Base-by-base conservation (phyloP, 2,113 vertebrate genomes). In the Cheirogaleus medius region DNA sequence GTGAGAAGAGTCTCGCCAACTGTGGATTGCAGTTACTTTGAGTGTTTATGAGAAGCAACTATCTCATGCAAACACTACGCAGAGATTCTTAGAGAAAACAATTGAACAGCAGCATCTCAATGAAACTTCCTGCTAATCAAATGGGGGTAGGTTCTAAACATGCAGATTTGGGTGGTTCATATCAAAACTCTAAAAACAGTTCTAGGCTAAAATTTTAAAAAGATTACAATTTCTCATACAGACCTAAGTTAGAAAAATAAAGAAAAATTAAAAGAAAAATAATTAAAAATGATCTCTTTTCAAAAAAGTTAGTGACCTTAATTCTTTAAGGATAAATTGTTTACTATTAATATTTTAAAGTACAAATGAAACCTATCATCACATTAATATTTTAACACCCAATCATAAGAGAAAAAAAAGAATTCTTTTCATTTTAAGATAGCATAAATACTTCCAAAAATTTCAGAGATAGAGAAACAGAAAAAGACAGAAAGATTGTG, bases 41-140 rank as follows among this genome's bases (percentile, higher is more conserved):
- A 86, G 14, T 21, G 32, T 34, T 87, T 34, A 5, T 77, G 56
- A 47, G 52, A 78, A 39, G 3, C 25, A 9, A 6, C 39, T 14
- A 8, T 29, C 17, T 8, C 29, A 13, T 69, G 6, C 0, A 73
- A n/a, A 21, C 5, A 25, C 17, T 47, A 18, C 1, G 8, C 1
- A 42, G 32, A 96, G 34, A 87, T 47, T 29, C 37, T 64, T 49
- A 66, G 32, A 66, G 25, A 1, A 17, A 29, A 34, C 8, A 27
- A 73, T 0, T 60, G 9, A 8, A n/a, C 9, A 73, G 13, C 20
- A 42, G 27, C 66, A 20, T 25, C 7, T n/a, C 14, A 47, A 42
- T 14, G 18, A 82, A 66, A 7, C 18, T 12, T 34, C 44, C n/a
- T 29, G 25, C 20, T 83, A 54, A 71, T 47, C 44, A 54, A 39